phyloP scores from a whole-genome alignment of 2,888 invertebrate species.

The Mamestra brassicae region DNA sequence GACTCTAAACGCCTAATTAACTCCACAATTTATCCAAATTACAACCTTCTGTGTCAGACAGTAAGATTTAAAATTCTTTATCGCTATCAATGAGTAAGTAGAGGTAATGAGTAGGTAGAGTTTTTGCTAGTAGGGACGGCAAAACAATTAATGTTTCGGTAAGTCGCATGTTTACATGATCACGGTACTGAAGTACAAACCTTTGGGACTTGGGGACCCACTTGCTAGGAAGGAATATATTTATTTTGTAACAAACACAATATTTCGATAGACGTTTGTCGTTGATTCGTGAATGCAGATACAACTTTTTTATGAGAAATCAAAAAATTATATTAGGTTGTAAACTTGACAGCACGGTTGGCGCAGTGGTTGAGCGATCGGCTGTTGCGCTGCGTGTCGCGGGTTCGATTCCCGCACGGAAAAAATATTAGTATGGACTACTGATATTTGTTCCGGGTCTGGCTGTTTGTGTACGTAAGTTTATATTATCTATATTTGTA shows the following conservation, averaged over 20 bases:
- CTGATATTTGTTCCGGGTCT: too few species aligned
- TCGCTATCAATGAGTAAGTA: not conserved
- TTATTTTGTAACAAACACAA: not conserved
- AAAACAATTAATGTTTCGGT: conserved; percentile 44
- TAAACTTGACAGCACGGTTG: too few species aligned
- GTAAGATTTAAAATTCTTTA: not conserved
- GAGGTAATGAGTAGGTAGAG: not conserved
- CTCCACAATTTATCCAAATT: not conserved
- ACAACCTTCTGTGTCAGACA: not conserved
- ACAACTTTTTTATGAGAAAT: not conserved
- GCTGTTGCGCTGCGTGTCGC: too few species aligned
- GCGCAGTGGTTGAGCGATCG: too few species aligned
- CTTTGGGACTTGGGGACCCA: not conserved
- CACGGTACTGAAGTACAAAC: conserved; percentile 10
- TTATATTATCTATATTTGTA: too few species aligned
- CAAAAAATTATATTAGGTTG: too few species aligned
- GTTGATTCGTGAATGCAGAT: too few species aligned
- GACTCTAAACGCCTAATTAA: not conserved
- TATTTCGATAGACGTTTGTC: too few species aligned
- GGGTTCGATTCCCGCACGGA: too few species aligned
- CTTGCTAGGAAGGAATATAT: not conserved
- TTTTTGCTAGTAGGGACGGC: conserved; percentile 19
- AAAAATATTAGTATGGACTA: too few species aligned
- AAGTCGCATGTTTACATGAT: conserved; percentile 28
- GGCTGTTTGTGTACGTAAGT: too few species aligned